phyloP scores from a whole-genome alignment of 2,888 invertebrate species.

The Drosophila melanosoma region DNA sequence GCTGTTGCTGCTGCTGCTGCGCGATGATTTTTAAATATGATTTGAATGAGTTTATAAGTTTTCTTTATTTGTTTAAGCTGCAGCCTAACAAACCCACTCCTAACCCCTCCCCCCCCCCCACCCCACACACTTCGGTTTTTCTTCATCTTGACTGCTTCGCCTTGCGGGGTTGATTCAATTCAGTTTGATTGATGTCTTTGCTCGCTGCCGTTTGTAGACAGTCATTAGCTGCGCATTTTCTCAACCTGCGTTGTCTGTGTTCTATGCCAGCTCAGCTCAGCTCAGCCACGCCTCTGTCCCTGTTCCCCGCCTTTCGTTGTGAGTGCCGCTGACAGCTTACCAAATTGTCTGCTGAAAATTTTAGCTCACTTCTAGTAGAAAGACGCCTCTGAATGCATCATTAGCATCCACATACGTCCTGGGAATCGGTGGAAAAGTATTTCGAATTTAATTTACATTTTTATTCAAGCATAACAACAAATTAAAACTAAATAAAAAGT shows the following conservation, averaged over 20 bases:
- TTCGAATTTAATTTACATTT: conserved; percentile 12
- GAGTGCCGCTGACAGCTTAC: conserved; percentile 75
- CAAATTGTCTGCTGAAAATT: conserved; percentile 71
- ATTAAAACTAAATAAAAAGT: not conserved
- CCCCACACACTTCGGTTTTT: not conserved
- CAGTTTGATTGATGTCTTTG: conserved; percentile 75
- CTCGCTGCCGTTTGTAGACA: conserved; percentile 65
- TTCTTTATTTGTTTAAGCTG: conserved; percentile 74
- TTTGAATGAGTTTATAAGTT: conserved; percentile 79
- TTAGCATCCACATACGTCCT: conserved; percentile 53
- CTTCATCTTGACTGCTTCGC: not conserved
- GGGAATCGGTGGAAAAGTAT: conserved; percentile 7
- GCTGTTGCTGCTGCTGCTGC: conserved; percentile 43
- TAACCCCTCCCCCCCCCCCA: too few species aligned
- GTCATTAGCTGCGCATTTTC: conserved; percentile 70
- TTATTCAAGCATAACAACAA: not conserved
- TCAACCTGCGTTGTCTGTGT: conserved; percentile 43
- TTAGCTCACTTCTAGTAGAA: conserved; percentile 13
- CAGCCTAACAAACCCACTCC: conserved; percentile 22
- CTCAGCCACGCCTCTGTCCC: conserved; percentile 17
- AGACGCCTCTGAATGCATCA: conserved; percentile 51
- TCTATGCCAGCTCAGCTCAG: conserved; percentile 17
- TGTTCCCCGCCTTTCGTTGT: conserved; percentile 38
- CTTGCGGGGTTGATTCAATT: conserved; percentile 52
- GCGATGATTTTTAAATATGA: conserved; percentile 78